Percentiles rank a stretch among this genome's conserved stretches.
These are phyloP conservation scores for Toxostoma redivivum DNA, from an alignment of 2,113 vertebrate genomes.

Conservation along the genomic window DNA sequence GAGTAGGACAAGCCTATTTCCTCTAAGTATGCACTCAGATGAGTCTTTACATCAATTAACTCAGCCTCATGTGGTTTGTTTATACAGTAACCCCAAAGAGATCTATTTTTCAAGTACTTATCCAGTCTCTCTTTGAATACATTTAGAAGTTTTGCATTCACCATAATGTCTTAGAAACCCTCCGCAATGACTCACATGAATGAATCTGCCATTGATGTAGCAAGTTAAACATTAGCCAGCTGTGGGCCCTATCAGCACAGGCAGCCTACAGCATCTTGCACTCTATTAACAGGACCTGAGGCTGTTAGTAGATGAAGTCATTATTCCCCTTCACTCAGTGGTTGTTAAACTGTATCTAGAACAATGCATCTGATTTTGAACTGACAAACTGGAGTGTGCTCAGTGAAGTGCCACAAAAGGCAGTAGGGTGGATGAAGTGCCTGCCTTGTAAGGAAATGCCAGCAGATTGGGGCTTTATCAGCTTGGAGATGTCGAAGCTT, in stretches of 20 bases:
- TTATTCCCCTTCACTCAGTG: background rate
- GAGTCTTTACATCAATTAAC: background rate
- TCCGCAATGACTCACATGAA: background rate
- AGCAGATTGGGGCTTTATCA: background rate
- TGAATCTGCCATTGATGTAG: background rate
- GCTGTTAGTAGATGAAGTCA: background rate
- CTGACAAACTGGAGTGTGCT: background rate
- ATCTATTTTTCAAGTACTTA: background rate
- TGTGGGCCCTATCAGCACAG: background rate
- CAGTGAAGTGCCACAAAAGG: background rate
- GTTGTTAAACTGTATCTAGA: background rate
- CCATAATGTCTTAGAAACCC: background rate
- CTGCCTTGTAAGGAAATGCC: background rate
- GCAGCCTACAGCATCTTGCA: background rate
- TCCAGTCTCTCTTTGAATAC: background rate
- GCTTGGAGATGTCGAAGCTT: background rate
- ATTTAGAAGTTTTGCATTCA: background rate
- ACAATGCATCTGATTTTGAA: background rate
- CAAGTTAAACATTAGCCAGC: background rate
- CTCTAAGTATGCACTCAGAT: background rate
- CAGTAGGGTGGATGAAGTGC: background rate
- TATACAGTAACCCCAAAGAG: background rate
- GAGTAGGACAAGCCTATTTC: background rate
- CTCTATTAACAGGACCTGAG: background rate
- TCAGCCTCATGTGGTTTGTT: background rate